Conservation (phyloP, 2,113 vertebrate species). For the Lamprologus lemairii region DNA sequence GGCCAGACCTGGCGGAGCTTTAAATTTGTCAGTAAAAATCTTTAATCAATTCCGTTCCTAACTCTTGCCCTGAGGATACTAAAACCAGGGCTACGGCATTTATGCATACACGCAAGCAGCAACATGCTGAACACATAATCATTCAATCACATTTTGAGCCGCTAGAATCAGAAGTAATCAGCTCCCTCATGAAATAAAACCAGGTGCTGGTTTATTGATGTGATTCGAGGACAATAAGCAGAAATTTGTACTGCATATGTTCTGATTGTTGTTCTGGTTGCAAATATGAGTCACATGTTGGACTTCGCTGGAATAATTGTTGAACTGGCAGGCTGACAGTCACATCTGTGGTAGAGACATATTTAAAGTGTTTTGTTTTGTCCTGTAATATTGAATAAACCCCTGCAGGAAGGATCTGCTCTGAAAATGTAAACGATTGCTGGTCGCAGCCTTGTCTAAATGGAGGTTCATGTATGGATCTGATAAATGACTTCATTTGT, state of each 20-base stretch:
- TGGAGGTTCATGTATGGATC: constrained; percentile 71
- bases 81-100: neutral
- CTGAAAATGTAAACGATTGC: constrained; percentile 58
- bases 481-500: constrained; percentile 69
- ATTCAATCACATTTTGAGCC: neutral
- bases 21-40: constrained; percentile 45
- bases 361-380: neutral
- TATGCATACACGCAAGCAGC: neutral
- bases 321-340: neutral
- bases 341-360: neutral
- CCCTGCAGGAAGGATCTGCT: constrained; percentile 65
- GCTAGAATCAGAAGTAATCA: constrained; percentile 10
- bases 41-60: constrained; percentile 26
- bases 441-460: constrained; percentile 71
- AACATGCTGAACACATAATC: constrained; percentile 15
- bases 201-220: neutral
- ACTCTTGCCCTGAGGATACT: constrained; percentile 18
- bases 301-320: neutral
- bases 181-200: constrained; percentile 3
- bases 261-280: neutral
- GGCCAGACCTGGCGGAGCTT: constrained; percentile 27
- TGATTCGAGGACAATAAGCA: neutral
- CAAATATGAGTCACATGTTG: neutral
- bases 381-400: neutral
- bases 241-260: neutral